Evolutionary conservation across 1,140 invertebrate genomes (phyloP).

Genomic region (Drosophila truncata): DNA sequence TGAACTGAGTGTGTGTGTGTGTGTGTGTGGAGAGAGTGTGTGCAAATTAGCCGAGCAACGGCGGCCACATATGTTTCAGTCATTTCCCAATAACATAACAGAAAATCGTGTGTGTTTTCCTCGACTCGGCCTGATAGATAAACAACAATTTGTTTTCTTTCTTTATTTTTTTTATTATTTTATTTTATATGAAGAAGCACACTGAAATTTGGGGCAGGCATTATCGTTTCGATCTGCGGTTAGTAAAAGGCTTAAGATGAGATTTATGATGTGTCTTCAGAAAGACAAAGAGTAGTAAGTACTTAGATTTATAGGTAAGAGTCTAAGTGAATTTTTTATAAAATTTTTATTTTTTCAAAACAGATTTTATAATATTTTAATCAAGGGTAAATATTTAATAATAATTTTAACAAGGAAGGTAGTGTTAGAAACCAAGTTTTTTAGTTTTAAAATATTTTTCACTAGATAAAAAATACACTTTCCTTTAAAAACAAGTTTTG

Average conservation of each 20-base stretch:
- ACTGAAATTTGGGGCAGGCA: constrained; percentile 8
- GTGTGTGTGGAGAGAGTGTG: constrained; percentile 2
- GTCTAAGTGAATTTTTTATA: background rate
- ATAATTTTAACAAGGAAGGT: background rate
- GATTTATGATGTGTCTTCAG: constrained; percentile 2
- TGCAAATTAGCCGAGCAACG: constrained; percentile 42
- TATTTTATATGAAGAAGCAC: background rate
- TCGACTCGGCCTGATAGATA: constrained; percentile 23
- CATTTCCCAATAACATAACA: constrained; percentile 54
- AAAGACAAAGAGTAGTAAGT: background rate
- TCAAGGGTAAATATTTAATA: too few relatives aligned
- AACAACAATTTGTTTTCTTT: constrained; percentile 24
- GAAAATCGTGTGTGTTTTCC: constrained; percentile 38
- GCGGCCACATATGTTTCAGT: constrained; percentile 52
- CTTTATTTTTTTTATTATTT: background rate
- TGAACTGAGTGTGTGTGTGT: background rate
- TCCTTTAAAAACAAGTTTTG: accelerated
- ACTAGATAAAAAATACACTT: too few relatives aligned
- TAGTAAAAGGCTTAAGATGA: background rate
- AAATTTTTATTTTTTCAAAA: background rate
- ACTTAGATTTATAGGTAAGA: background rate
- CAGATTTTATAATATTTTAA: background rate
- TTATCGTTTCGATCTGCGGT: constrained; percentile 18
- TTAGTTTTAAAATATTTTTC: background rate
- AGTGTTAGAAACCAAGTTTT: background rate